Percentiles rank a stretch among this genome's conserved stretches.
Evolutionary conservation across 2,113 vertebrate species (phyloP).

Genomic region (Caranx melampygus): DNA sequence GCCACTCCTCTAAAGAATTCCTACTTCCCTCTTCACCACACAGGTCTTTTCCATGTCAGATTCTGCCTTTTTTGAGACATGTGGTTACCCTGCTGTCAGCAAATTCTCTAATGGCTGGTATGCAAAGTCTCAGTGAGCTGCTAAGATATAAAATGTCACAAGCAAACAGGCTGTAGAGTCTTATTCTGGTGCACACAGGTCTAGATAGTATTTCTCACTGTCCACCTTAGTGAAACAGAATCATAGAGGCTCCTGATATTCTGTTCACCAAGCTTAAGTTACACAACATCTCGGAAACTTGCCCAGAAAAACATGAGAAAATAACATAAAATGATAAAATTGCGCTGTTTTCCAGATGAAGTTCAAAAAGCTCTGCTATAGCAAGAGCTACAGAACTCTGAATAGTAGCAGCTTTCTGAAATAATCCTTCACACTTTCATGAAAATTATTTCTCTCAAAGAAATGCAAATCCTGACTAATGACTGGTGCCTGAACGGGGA

Average conservation of each 20-base stretch:
- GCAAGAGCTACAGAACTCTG: conserved; percentile 32
- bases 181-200: conserved; percentile 34
- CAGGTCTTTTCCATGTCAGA: conserved; percentile 66
- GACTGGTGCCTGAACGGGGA: conserved; percentile 74
- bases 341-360: conserved; percentile 21
- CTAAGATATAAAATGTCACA: conserved; percentile 65
- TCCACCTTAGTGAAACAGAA: conserved; percentile 35
- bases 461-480: conserved; percentile 82
- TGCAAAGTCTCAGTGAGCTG: conserved; percentile 60
- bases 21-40: conserved; percentile 71
- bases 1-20: conserved; percentile 76
- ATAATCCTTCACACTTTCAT: conserved; percentile 68
- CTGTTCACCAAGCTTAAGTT: conserved; percentile 4
- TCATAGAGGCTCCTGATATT: conserved; percentile 28
- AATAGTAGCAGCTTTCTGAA: conserved; percentile 60
- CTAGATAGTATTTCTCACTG: conserved; percentile 49
- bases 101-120: conserved; percentile 72
- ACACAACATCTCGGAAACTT: conserved; percentile 31
- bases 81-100: conserved; percentile 72
- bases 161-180: conserved; percentile 67
- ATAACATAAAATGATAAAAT: conserved; percentile 49
- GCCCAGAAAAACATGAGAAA: conserved; percentile 12
- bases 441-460: conserved; percentile 76
- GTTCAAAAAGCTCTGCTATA: conserved; percentile 46
- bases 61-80: conserved; percentile 53